A percentile compares a stretch with the other conserved stretches of the same genome.
Evolutionary conservation across 23 tunicate species (phyloP).

Genomic region (Halocynthia aurantium): DNA sequence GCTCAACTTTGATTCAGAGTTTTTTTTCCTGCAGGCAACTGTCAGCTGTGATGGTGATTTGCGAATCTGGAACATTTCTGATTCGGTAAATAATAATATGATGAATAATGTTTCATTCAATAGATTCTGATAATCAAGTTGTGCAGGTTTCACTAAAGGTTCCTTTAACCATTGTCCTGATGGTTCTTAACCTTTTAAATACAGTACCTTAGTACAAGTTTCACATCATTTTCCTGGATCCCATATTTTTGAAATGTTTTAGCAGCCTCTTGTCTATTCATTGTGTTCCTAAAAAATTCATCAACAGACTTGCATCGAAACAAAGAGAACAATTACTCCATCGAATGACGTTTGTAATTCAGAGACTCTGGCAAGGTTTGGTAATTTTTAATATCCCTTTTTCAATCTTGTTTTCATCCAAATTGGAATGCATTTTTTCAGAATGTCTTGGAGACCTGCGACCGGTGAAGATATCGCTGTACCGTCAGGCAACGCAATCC

Average conservation of each 20-base stretch:
- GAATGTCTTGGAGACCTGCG: constrained; percentile 86
- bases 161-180: background rate
- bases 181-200: background rate
- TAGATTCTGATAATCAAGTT: too few species aligned
- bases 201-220: background rate
- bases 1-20: background rate
- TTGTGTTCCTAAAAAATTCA: background rate
- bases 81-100: too few species aligned
- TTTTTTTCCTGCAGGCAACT: constrained; percentile 52
- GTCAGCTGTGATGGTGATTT: constrained; percentile 80
- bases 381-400: background rate
- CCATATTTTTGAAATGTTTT: too few species aligned
- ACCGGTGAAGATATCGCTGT: constrained; percentile 97
- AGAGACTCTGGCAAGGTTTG: constrained; percentile 4
- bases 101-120: background rate
- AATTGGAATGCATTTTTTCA: background rate
- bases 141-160: background rate
- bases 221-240: background rate
- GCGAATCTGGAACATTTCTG: constrained; percentile 49
- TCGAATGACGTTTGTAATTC: constrained; percentile 85
- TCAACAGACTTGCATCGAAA: constrained; percentile 44
- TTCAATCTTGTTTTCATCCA: background rate
- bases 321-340: constrained; percentile 27
- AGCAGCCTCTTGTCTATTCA: background rate
- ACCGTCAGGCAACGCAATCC: constrained; percentile 40